These are phyloP conservation scores for Pristis pectinata DNA, from an alignment of 2,797 vertebrate genomes.

Conservation along the genomic window DNA sequence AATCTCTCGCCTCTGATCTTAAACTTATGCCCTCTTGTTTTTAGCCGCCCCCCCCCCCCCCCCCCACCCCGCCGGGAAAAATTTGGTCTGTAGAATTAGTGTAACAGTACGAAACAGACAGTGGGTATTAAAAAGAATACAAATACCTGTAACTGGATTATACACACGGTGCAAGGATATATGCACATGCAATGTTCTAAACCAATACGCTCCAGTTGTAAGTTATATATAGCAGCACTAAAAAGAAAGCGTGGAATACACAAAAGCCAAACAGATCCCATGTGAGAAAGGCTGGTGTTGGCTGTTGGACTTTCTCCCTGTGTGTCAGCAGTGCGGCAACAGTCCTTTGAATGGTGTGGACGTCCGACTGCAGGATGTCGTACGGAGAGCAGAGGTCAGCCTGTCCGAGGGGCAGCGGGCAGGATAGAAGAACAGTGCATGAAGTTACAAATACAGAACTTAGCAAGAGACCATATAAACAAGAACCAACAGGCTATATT, in stretches of 20 bases:
- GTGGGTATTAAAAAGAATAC: slow-evolving; percentile 47
- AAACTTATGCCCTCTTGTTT: too few relatives aligned
- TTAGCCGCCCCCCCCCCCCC: too few relatives aligned
- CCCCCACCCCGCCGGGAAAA: too few relatives aligned
- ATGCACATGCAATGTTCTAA: slow-evolving; percentile 56
- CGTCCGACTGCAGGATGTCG: slow-evolving; percentile 86
- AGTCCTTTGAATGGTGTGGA: slow-evolving; percentile 71
- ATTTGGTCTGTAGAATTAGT: not conserved
- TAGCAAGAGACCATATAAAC: slow-evolving; percentile 45
- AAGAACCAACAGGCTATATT: not conserved
- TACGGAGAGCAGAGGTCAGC: slow-evolving; percentile 86
- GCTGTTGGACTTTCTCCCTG: slow-evolving; percentile 70
- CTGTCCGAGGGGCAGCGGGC: slow-evolving; percentile 70
- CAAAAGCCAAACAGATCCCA: slow-evolving; percentile 89
- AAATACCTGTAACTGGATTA: slow-evolving; percentile 52
- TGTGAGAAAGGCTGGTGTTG: slow-evolving; percentile 75
- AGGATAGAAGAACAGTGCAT: slow-evolving; percentile 77
- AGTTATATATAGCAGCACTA: slow-evolving; percentile 78
- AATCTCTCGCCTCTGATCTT: too few relatives aligned
- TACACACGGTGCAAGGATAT: slow-evolving; percentile 53
- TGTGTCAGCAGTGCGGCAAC: slow-evolving; percentile 76
- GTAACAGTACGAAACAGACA: slow-evolving; percentile 43
- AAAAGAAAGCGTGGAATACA: slow-evolving; percentile 83
- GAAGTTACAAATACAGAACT: slow-evolving; percentile 68
- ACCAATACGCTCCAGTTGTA: slow-evolving; percentile 84